Evolutionary conservation across 2,888 invertebrate genomes (phyloP).

Genomic region (Euzetes globulus): DNA sequence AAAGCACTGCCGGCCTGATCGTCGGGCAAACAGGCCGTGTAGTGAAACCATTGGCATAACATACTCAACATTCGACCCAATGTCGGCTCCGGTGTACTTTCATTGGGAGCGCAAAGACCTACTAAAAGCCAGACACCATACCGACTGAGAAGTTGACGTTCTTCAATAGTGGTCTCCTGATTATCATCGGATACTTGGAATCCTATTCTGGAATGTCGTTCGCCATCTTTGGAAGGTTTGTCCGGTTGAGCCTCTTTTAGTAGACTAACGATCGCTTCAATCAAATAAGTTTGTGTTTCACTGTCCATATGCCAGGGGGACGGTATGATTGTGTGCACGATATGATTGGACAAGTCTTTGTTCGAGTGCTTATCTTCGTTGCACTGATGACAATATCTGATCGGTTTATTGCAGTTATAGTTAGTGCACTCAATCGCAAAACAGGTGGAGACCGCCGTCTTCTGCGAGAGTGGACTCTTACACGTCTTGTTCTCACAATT

Average conservation of each 20-base stretch:
- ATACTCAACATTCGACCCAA: constrained; percentile 87
- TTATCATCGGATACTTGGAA: constrained; percentile 38
- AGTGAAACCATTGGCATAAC: constrained; percentile 98
- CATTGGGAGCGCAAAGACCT: constrained; percentile 61
- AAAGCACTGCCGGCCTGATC: constrained; percentile 67
- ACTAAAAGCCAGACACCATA: constrained; percentile 97
- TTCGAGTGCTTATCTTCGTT: constrained; percentile 79
- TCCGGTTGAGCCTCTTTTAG: constrained; percentile 81
- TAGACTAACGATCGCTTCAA: constrained; percentile 79
- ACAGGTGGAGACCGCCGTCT: constrained; percentile 88
- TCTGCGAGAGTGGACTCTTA: constrained; percentile 60
- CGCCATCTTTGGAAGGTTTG: constrained; percentile 52
- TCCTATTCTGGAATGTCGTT: constrained; percentile 35
- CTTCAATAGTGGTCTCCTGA: constrained; percentile 58
- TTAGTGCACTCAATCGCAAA: constrained; percentile 94
- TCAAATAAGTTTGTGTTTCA: constrained; percentile 84
- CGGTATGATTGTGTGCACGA: constrained; percentile 76
- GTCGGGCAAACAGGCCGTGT: constrained; percentile 91
- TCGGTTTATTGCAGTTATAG: constrained; percentile 91
- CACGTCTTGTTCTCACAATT: constrained; percentile 86
- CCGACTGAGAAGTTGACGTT: constrained; percentile 77
- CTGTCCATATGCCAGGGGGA: constrained; percentile 81
- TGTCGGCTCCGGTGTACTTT: constrained; percentile 52
- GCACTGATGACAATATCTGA: constrained; percentile 82
- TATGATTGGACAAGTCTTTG: constrained; percentile 59